Percentiles rank a stretch among this genome's conserved stretches.
Evolutionary conservation across 2,113 vertebrate species (phyloP).

Genomic region (Spizaetus ornatus): DNA sequence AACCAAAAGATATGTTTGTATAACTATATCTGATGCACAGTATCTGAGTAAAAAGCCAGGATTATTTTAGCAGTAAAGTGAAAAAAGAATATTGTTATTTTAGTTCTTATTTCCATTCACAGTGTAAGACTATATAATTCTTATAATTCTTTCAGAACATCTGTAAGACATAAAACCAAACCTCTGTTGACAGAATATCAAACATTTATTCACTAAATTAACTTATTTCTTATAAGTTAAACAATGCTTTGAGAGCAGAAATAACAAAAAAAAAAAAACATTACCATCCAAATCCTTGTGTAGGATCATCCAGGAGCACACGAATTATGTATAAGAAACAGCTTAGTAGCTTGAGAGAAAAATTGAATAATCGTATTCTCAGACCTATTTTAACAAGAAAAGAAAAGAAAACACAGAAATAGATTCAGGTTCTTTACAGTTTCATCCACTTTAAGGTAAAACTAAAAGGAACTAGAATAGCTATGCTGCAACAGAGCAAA

Average conservation of each 20-base stretch:
- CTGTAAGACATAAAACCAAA: background rate
- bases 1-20: background rate
- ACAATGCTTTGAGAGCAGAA: background rate
- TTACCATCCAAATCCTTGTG: slow-evolving; percentile 78
- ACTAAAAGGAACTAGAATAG: background rate
- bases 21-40: background rate
- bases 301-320: slow-evolving; percentile 78
- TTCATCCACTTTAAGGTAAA: background rate
- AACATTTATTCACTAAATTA: background rate
- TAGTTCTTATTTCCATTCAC: background rate
- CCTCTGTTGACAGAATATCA: background rate
- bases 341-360: slow-evolving; percentile 85
- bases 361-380: slow-evolving; percentile 85
- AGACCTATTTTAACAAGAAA: slow-evolving; percentile 73
- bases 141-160: background rate
- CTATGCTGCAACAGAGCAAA: background rate
- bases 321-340: slow-evolving; percentile 83
- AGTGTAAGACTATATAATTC: background rate
- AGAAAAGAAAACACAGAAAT: background rate
- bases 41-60: background rate
- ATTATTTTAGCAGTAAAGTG: background rate
- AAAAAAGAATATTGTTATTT: background rate
- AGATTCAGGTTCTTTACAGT: background rate
- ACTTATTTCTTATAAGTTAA: background rate
- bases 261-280: background rate